Evolutionary conservation across 2,797 vertebrate species (phyloP).

Genomic region (Smutsia gigantea): DNA sequence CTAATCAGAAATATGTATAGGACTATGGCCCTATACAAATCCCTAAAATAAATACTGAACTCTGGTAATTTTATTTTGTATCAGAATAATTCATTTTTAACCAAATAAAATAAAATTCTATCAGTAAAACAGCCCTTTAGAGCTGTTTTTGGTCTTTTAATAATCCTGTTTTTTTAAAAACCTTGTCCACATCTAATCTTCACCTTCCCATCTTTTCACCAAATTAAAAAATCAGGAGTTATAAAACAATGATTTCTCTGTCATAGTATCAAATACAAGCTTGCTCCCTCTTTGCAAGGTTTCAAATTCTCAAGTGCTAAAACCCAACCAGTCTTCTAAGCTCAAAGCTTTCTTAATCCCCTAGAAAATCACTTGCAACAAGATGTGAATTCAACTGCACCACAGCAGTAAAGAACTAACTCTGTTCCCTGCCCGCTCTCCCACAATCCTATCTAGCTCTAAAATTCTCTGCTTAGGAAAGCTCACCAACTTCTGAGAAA

Average conservation of each 20-base stretch:
- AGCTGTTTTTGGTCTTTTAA: background rate
- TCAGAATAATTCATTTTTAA: constrained; percentile 44
- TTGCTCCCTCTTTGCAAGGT: background rate
- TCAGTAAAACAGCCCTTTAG: background rate
- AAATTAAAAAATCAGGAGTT: background rate
- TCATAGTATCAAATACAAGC: background rate
- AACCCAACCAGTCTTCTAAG: constrained; percentile 15
- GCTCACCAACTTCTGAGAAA: background rate
- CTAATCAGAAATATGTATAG: constrained; percentile 11
- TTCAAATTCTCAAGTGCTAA: background rate
- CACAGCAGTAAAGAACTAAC: background rate
- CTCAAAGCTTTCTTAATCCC: background rate
- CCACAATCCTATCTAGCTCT: background rate
- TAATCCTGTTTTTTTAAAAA: background rate
- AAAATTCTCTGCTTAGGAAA: background rate
- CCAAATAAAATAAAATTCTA: background rate
- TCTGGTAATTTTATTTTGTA: constrained; percentile 16
- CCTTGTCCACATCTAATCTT: background rate
- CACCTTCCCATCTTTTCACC: background rate
- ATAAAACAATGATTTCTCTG: background rate
- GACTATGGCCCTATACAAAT: background rate
- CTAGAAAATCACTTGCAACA: background rate
- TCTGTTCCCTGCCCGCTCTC: background rate
- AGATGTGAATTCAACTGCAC: background rate
- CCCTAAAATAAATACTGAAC: constrained; percentile 29